Base-by-base conservation (phyloP, 1,140 invertebrate genomes). In the Mactra quadrangularis region DNA sequence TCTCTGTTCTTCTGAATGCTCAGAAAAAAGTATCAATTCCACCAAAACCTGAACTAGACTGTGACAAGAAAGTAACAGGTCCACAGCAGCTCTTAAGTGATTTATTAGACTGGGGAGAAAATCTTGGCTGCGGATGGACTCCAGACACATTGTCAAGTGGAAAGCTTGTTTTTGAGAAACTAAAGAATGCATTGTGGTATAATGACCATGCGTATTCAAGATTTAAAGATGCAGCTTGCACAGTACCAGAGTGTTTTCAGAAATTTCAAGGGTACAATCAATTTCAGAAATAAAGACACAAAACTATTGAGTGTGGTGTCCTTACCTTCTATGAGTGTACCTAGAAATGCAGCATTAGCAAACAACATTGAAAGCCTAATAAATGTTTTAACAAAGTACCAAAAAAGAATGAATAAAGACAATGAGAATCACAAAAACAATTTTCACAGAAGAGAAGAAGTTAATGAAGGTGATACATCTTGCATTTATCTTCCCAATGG, bases 181-280 rank as follows among this genome's bases (percentile, higher is more conserved):
- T 57, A 22, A n/a, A 7, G 7, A n/a, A 57, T 22, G 53, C 53
- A 13, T 22, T 57, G 7, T 57, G 53, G 53, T 57, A 57, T 57
- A 57, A 13, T 22, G 53, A 57, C 27, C 53, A 57, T 57, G 53
- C 27, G 6, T n/a, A 57, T 57, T 13, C 53, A 57, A 57, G 53
- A 22, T 57, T 60, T 13, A 60, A 60, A 60, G 57, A 60, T 25
- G 31, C 25, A 6, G 25, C 22, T 35, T 60, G 57, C 31, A n/a
- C 11, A 7, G 19, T 60, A 6, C 57, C 57, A 60, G 27, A 29
- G 7, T 17, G 25, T 29, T 60, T 60, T 60, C 4, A 60, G 11
- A 60, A 60, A 25, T 60, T 60, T 60, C 57, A 31, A 35, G 27
- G 33, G 3, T 60, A 60, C 31, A 60, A 60, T 60, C 15, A 60